Conservation (phyloP, 2,797 vertebrate genomes). For the Sebastes matsubarae region DNA sequence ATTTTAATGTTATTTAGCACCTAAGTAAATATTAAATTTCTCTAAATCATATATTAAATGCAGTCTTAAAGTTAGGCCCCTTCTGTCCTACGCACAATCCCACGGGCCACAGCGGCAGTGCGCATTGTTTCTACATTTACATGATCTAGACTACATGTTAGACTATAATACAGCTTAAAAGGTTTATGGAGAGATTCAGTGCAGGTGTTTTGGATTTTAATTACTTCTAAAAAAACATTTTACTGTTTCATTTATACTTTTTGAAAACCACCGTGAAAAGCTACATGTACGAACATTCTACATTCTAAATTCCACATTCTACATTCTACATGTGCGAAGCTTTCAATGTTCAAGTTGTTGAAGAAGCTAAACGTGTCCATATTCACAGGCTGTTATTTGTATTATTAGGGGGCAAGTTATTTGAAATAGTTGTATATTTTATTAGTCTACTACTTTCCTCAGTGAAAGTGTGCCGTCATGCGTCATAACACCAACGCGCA, state of each 20-base stretch:
- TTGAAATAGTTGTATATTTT: not conserved
- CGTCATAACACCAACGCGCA: not conserved
- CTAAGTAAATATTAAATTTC: not conserved
- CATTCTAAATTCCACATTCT: too few species aligned
- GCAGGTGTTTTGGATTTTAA: not conserved
- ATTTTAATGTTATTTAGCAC: not conserved
- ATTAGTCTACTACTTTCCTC: not conserved
- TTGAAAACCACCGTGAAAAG: not conserved
- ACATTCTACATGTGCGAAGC: not conserved
- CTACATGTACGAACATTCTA: too few species aligned
- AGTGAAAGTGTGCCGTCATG: not conserved
- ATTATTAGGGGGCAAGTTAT: not conserved
- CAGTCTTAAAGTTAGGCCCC: conserved; percentile 2
- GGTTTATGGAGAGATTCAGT: not conserved
- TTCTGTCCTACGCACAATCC: not conserved
- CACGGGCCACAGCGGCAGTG: conserved; percentile 12
- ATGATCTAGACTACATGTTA: not conserved
- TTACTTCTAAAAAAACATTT: not conserved
- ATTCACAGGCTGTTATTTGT: not conserved
- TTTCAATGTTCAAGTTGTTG: not conserved
- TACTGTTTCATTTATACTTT: not conserved
- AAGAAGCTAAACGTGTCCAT: not conserved
- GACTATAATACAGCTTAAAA: not conserved
- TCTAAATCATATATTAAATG: not conserved
- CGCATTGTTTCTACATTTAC: not conserved